phyloP scores from a whole-genome alignment of 2,797 vertebrate species.

The Malurus leucopterus region DNA sequence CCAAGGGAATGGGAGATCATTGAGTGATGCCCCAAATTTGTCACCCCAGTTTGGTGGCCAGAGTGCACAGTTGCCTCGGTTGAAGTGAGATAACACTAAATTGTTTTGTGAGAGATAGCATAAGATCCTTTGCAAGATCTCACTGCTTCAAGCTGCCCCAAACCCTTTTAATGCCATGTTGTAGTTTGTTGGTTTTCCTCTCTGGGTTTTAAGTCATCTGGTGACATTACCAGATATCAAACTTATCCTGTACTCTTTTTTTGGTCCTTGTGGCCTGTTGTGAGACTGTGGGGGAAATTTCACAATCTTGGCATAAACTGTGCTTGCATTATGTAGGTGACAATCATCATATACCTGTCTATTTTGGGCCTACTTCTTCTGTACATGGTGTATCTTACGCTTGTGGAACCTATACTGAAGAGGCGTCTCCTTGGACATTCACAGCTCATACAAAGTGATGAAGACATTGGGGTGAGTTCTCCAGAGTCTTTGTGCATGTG shows the following conservation, averaged over 20 bases:
- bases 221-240: background rate
- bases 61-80: background rate
- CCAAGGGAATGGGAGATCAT: background rate
- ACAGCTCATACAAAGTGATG: conserved; percentile 92
- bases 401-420: conserved; percentile 94
- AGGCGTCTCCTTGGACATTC: conserved; percentile 94
- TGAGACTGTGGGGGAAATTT: background rate
- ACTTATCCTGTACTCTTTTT: background rate
- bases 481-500: background rate
- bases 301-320: background rate
- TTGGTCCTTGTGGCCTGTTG: background rate
- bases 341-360: conserved; percentile 95
- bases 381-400: conserved; percentile 96
- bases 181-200: background rate
- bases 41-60: background rate
- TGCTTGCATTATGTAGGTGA: conserved; percentile 76
- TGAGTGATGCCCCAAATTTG: background rate
- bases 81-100: background rate
- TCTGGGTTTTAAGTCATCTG: background rate
- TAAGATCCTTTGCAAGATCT: background rate
- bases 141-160: background rate
- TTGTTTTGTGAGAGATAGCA: background rate
- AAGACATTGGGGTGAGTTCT: conserved; percentile 89
- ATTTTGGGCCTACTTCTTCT: conserved; percentile 93
- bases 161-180: background rate